Percentiles rank a stretch among this genome's conserved stretches.
phyloP scores from a whole-genome alignment of 2,797 vertebrate species.

The Scarus forsteni region DNA sequence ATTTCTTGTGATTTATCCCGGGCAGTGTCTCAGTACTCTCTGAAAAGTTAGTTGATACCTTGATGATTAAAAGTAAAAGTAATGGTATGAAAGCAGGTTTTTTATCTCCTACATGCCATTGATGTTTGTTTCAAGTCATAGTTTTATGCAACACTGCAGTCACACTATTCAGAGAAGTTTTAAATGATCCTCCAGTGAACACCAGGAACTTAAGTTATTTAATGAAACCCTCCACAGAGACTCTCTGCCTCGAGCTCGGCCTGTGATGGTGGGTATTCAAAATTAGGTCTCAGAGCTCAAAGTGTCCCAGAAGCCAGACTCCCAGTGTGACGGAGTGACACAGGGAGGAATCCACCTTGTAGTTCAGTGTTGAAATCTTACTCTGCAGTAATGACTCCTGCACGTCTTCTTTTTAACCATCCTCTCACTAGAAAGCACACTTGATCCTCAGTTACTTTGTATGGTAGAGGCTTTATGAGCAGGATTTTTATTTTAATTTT shows the following conservation, averaged over 20 bases:
- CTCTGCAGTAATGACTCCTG: conserved; percentile 19
- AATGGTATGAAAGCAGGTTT: neutral
- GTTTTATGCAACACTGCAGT: neutral
- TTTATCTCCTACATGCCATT: too few relatives aligned
- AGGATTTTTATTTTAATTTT: too few relatives aligned
- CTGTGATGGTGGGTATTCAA: conserved; percentile 15
- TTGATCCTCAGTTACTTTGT: neutral
- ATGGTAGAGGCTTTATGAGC: too few relatives aligned
- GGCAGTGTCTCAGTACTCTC: too few relatives aligned
- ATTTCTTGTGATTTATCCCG: too few relatives aligned
- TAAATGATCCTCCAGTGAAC: neutral
- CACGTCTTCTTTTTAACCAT: neutral
- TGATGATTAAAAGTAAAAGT: too few relatives aligned
- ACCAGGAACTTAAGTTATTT: conserved; percentile 10
- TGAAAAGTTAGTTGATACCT: too few relatives aligned
- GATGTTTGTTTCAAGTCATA: neutral
- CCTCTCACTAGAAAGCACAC: neutral
- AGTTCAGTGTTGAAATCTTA: conserved; percentile 6
- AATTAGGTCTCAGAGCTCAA: conserved; percentile 28
- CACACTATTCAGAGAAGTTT: too few relatives aligned
- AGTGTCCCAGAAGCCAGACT: conserved; percentile 29
- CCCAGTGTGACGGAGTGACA: neutral
- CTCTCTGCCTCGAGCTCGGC: conserved; percentile 12
- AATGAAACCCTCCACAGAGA: conserved; percentile 13
- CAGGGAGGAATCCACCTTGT: conserved; percentile 7